Base-by-base conservation (phyloP, 2,113 vertebrate species). In the Anas platyrhynchos region DNA sequence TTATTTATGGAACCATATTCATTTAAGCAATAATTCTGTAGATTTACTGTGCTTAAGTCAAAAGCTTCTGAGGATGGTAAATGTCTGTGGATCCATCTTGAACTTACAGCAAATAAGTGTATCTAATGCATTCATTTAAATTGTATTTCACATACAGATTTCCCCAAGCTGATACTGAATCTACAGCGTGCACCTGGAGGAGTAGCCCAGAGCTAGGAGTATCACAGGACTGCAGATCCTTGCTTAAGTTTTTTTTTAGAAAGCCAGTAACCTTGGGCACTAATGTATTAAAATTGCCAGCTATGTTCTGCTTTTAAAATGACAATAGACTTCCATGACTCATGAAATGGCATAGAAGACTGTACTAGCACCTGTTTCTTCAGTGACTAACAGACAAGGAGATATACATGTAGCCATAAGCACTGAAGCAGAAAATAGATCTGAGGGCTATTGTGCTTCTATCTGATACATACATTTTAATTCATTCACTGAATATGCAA, bases 241-340 rank as follows among this genome's bases (percentile, higher is more conserved):
- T 48, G 25, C 41, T 59, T 32, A 34, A 74, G 43, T 69, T 75
- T 41, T 41, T 41, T 83, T 6, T 59, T 36, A 38, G 69, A 84
- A 87, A 84, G 34, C 31, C 43, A 29, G 3, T 78, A 52, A 78
- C 44, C 84, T 67, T 71, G 74, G 36, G 20, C 58, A 82, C 17
- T 73, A 69, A 48, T 23, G 41, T 12, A 54, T 26, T 78, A 56
- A 69, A 82, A 86, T 26, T 91, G 75, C 34, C 59, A 48, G 43
- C 34, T 78, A 68, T 84, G 80, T 88, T 93, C 90, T 93, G 68
- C 44, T 62, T 84, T 65, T 58, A 71, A 85, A 95, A 63, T 36
- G 9, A 13, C 26, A 82, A 0, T 6, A 34, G 46, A 32, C 29
- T 58, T 79, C 17, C 20, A n/a, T 36, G 36, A 44, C 62, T 69